These are phyloP conservation scores for Pycnomerus fuliginosus DNA, from an alignment of 2,888 invertebrate species.

Conservation along the genomic window DNA sequence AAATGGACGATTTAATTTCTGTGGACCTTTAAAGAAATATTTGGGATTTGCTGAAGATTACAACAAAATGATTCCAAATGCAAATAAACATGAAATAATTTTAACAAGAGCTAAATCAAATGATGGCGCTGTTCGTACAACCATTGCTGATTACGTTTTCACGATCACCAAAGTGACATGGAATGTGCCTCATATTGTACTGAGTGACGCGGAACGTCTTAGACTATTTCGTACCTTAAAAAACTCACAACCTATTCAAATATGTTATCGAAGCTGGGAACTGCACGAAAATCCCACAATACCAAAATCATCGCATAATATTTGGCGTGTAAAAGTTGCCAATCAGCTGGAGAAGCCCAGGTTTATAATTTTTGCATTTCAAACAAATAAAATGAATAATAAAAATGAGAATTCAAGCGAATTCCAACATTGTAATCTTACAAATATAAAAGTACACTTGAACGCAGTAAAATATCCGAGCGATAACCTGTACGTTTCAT, in stretches of 20 bases:
- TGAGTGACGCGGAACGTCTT: conserved; percentile 27
- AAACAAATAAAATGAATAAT: conserved; percentile 41
- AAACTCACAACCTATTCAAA: conserved; percentile 14
- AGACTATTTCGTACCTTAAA: conserved; percentile 20
- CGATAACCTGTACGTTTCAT: conserved; percentile 38
- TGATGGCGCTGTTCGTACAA: conserved; percentile 31
- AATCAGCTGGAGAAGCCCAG: conserved; percentile 44
- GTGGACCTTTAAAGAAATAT: conserved; percentile 22
- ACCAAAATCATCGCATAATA: conserved; percentile 37
- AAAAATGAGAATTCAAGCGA: conserved; percentile 25
- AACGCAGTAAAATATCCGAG: conserved; percentile 45
- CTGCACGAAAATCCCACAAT: conserved; percentile 45
- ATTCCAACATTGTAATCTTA: conserved; percentile 38
- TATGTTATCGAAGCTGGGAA: conserved; percentile 45
- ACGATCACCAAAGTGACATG: conserved; percentile 25
- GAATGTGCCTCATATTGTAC: conserved; percentile 28
- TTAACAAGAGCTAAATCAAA: conserved; percentile 35
- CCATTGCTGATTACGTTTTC: conserved; percentile 4
- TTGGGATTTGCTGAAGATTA: conserved; percentile 32
- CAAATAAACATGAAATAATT: conserved; percentile 47
- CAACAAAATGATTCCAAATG: conserved; percentile 35
- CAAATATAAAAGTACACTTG: conserved; percentile 42
- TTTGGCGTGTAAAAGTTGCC: conserved; percentile 41
- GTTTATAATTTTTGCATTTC: conserved; percentile 44
- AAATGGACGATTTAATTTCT: conserved; percentile 20